Conservation (phyloP, 2,113 vertebrate species). For the Catharus bicknelli region DNA sequence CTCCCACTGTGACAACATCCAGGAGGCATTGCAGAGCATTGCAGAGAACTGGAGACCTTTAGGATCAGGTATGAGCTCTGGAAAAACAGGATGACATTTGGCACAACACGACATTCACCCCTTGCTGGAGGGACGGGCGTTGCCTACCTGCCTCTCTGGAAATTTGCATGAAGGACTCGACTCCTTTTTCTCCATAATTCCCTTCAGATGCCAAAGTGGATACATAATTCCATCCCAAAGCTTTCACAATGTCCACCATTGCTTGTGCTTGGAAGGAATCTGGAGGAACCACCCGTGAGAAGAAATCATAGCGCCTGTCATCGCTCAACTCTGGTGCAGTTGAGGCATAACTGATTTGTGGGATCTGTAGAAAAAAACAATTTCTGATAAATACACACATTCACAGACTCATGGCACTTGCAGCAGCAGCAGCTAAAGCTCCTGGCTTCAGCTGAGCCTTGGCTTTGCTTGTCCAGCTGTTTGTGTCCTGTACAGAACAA, state of each 20-base stretch:
- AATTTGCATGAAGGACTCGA: conserved; percentile 96
- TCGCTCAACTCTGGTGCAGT: conserved; percentile 97
- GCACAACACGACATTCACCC: neutral
- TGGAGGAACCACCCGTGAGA: conserved; percentile 96
- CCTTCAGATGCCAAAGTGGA: conserved; percentile 96
- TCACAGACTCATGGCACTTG: conserved; percentile 30
- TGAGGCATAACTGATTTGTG: conserved; percentile 97
- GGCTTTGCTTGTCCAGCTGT: neutral
- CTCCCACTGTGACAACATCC: neutral
- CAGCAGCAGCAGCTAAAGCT: conserved; percentile 16
- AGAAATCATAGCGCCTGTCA: conserved; percentile 96
- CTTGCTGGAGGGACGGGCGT: neutral
- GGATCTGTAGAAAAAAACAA: conserved; percentile 84
- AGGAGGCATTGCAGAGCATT: neutral
- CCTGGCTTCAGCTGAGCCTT: neutral
- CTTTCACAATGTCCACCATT: conserved; percentile 97
- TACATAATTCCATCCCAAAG: conserved; percentile 95
- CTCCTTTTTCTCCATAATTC: conserved; percentile 97
- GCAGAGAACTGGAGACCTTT: neutral
- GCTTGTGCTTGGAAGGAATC: conserved; percentile 98
- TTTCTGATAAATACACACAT: conserved; percentile 59
- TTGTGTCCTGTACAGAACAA: neutral
- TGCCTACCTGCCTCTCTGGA: conserved; percentile 95
- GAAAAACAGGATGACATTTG: neutral
- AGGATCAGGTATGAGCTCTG: neutral